Evolutionary conservation across 1,140 invertebrate genomes (phyloP).

Genomic region (Ectropis grisescens): DNA sequence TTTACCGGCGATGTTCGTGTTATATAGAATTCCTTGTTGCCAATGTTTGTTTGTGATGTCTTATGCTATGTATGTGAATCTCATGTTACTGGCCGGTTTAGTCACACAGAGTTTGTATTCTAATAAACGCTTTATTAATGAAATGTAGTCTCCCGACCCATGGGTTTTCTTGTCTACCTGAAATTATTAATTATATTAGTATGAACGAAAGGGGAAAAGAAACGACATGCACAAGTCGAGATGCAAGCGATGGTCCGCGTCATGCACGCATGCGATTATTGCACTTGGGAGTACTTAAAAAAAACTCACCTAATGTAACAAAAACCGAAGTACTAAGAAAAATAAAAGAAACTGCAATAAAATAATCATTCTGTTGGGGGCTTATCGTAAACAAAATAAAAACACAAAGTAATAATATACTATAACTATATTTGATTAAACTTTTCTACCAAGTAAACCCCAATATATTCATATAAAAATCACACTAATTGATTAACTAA

Average conservation of each 20-base stretch:
- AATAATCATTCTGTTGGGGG: too few species aligned
- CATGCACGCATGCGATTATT: too few species aligned
- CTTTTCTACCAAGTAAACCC: slow-evolving; percentile 67
- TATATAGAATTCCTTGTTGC: too few species aligned
- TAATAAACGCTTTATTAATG: slow-evolving; percentile 53
- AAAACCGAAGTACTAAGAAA: neutral
- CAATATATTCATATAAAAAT: slow-evolving; percentile 70
- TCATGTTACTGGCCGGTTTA: slow-evolving; percentile 32
- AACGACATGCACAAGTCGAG: slow-evolving; percentile 26
- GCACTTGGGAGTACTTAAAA: too few species aligned
- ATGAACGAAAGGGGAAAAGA: slow-evolving; percentile 51
- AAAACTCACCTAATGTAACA: slow-evolving; percentile 12
- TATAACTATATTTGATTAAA: slow-evolving; percentile 65
- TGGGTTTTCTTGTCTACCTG: slow-evolving; percentile 63
- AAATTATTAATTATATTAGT: slow-evolving; percentile 69
- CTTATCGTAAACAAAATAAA: too few species aligned
- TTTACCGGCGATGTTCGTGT: too few species aligned
- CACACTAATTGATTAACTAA: slow-evolving; percentile 59
- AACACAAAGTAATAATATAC: slow-evolving; percentile 37
- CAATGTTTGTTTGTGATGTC: too few species aligned
- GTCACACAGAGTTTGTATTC: slow-evolving; percentile 40
- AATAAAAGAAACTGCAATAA: neutral
- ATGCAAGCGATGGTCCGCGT: too few species aligned
- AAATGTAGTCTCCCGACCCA: slow-evolving; percentile 61
- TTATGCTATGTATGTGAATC: slow-evolving; percentile 12